phyloP scores from a whole-genome alignment of 2,888 invertebrate species.

The Strigamia transsilvanica region DNA sequence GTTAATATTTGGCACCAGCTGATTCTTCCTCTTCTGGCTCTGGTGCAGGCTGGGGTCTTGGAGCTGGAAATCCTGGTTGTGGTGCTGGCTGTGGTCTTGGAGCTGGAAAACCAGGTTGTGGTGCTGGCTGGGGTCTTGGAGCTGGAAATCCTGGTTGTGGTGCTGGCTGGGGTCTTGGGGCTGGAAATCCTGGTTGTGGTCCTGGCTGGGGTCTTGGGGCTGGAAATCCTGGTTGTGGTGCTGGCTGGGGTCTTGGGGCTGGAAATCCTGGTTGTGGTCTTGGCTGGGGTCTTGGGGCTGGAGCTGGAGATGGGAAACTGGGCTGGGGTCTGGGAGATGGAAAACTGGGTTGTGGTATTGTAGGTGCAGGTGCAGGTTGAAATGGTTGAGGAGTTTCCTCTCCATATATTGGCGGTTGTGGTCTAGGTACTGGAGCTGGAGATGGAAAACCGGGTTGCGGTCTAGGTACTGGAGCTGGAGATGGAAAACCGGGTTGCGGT shows the following conservation, averaged over 20 bases:
- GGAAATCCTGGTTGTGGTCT: not conserved
- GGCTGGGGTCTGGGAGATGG: not conserved
- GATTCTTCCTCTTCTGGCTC: slow-evolving; percentile 16
- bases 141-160: not conserved
- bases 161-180: not conserved
- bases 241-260: not conserved
- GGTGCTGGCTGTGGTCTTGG: not conserved
- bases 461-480: not conserved
- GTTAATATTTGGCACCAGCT: slow-evolving; percentile 37
- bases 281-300: not conserved
- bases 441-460: not conserved
- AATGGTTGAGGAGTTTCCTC: slow-evolving; percentile 10
- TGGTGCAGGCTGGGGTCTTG: not conserved
- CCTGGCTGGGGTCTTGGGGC: not conserved
- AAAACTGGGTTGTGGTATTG: not conserved
- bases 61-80: not conserved
- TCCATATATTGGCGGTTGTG: not conserved
- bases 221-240: not conserved
- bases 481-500: not conserved
- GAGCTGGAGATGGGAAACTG: not conserved
- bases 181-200: not conserved
- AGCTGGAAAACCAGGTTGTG: not conserved
- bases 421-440: not conserved
- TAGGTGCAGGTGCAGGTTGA: not conserved
- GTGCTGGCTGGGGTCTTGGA: not conserved